A percentile compares a stretch with the other conserved stretches of the same genome.
These are phyloP conservation scores for Schizothorax lantsangensis DNA, from an alignment of 2,797 vertebrate genomes.

Conservation along the genomic window DNA sequence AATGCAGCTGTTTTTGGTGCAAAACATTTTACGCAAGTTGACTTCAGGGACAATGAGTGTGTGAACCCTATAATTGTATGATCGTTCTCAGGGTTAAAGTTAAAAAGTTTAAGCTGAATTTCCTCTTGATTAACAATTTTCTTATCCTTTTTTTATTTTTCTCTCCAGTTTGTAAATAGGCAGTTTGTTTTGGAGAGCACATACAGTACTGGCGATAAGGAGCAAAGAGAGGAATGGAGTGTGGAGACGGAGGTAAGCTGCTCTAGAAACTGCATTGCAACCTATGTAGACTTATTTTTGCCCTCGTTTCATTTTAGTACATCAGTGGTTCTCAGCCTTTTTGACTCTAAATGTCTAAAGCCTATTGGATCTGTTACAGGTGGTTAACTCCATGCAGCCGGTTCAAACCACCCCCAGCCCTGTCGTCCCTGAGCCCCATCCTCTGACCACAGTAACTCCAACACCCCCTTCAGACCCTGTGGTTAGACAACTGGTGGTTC, in stretches of 20 bases:
- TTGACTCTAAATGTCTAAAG: neutral
- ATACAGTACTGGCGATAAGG: slow-evolving; percentile 91
- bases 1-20: neutral
- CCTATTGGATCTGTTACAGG: slow-evolving; percentile 71
- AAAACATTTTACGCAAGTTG: neutral
- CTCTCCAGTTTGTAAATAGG: slow-evolving; percentile 94
- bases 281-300: neutral
- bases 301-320: neutral
- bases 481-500: slow-evolving; percentile 91
- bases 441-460: slow-evolving; percentile 80
- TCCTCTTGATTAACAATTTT: neutral
- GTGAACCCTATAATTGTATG: neutral
- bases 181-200: slow-evolving; percentile 97
- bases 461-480: slow-evolving; percentile 87
- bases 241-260: slow-evolving; percentile 62
- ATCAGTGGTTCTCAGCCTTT: neutral
- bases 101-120: neutral
- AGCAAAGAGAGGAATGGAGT: slow-evolving; percentile 94
- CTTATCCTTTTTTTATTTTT: neutral
- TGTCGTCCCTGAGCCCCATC: slow-evolving; percentile 82
- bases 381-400: slow-evolving; percentile 83
- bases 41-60: neutral
- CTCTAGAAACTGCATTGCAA: neutral
- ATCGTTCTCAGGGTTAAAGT: neutral
- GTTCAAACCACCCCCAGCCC: slow-evolving; percentile 76